Conservation (phyloP, 2,888 invertebrate genomes). For the Gymnosoma rotundatum region DNA sequence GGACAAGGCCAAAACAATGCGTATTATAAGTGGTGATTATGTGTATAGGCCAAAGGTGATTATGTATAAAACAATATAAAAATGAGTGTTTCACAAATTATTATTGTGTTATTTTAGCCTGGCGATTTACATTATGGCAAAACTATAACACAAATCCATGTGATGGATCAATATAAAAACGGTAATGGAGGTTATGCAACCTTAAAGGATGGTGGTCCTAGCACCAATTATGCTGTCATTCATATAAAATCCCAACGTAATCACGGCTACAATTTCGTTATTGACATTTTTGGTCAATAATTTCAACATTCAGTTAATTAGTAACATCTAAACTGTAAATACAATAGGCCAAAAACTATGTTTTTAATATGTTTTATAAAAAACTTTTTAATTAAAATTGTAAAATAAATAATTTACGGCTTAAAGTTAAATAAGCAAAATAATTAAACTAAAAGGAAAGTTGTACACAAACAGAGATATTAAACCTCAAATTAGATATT, state of each 20-base stretch:
- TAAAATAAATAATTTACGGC: not conserved
- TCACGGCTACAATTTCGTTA: constrained; percentile 81
- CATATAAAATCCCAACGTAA: constrained; percentile 80
- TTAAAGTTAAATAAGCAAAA: not conserved
- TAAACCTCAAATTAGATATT: constrained; percentile 27
- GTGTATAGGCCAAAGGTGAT: constrained; percentile 70
- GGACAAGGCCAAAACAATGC: constrained; percentile 70
- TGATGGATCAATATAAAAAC: constrained; percentile 71
- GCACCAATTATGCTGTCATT: constrained; percentile 70
- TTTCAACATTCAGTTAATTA: not conserved
- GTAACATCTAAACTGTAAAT: not conserved
- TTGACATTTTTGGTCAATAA: constrained; percentile 79
- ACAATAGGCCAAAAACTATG: too few relatives aligned
- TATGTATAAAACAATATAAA: not conserved
- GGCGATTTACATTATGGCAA: constrained; percentile 59
- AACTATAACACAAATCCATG: constrained; percentile 72
- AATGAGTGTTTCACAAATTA: constrained; percentile 7
- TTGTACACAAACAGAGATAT: constrained; percentile 13
- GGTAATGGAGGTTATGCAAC: constrained; percentile 72
- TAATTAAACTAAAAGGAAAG: not conserved
- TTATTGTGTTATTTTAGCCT: constrained; percentile 39
- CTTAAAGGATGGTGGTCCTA: constrained; percentile 72
- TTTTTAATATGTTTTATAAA: constrained; percentile 1
- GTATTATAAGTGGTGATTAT: constrained; percentile 70
- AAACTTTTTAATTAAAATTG: constrained; percentile 33